Percentiles rank a stretch among this genome's conserved stretches.
Conservation (phyloP, 2,113 vertebrate species). For the Erpornis zantholeuca region DNA sequence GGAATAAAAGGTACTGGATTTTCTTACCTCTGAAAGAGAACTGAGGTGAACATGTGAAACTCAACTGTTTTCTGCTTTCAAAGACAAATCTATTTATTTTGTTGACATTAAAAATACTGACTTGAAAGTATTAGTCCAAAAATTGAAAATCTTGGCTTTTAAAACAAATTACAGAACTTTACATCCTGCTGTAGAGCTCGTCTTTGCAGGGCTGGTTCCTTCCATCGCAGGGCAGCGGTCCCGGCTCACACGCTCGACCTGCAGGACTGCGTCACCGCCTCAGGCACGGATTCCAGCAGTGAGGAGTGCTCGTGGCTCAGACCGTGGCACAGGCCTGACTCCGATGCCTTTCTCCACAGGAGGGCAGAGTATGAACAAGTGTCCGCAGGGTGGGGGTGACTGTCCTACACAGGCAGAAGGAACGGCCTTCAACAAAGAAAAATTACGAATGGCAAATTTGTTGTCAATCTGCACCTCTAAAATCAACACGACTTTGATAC, state of each 20-base stretch:
- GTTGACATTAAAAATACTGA: not conserved
- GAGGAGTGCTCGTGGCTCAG: accelerated
- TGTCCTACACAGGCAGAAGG: not conserved
- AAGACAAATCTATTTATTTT: not conserved
- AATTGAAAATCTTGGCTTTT: not conserved
- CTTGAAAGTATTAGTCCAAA: not conserved
- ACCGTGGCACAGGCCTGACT: accelerated
- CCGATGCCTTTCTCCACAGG: not conserved
- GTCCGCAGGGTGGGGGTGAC: accelerated
- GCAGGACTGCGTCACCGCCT: no score
- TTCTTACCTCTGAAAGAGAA: not conserved
- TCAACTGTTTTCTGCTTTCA: not conserved
- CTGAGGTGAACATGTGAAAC: not conserved
- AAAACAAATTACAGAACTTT: not conserved
- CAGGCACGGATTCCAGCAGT: not conserved
- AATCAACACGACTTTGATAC: not conserved
- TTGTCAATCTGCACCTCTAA: not conserved
- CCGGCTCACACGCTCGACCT: accelerated
- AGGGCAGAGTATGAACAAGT: not conserved
- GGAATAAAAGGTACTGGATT: not conserved
- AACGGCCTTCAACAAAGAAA: not conserved
- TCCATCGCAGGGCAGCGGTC: accelerated
- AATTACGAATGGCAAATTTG: not conserved
- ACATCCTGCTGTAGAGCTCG: not conserved
- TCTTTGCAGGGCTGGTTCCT: not conserved